These are phyloP conservation scores for Pseudomyrmex flavicornis DNA, from an alignment of 1,140 invertebrate genomes.

Conservation along the genomic window DNA sequence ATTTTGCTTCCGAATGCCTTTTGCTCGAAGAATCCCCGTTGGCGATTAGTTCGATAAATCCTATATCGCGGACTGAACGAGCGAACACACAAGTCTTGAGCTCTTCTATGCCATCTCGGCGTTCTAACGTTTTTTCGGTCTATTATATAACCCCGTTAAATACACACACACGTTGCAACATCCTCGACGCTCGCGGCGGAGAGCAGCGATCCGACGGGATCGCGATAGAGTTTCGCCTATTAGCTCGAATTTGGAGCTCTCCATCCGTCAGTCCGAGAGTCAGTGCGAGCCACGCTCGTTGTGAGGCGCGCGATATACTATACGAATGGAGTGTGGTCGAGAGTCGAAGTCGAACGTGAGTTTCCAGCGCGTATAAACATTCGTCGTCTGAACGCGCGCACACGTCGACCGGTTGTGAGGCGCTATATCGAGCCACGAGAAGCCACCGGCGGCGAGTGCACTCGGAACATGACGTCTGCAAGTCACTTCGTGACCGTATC, in stretches of 20 bases:
- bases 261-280: constrained; percentile 61
- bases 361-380: constrained; percentile 76
- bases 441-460: constrained; percentile 76
- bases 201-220: constrained; percentile 35
- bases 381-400: constrained; percentile 58
- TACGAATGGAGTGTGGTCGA: constrained; percentile 55
- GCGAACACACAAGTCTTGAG: neutral
- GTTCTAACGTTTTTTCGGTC: constrained; percentile 21
- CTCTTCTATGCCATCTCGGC: constrained; percentile 29
- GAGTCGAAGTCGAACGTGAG: constrained; percentile 62
- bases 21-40: neutral
- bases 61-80: neutral
- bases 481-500: constrained; percentile 83
- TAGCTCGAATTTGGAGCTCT: constrained; percentile 78
- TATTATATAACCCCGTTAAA: constrained; percentile 38
- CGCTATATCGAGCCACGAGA: constrained; percentile 59
- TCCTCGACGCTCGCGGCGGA: constrained; percentile 28
- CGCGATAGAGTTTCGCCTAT: constrained; percentile 62
- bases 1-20: neutral
- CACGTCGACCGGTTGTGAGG: constrained; percentile 57
- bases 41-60: constrained; percentile 7
- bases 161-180: constrained; percentile 42
- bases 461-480: constrained; percentile 79
- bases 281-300: constrained; percentile 34
- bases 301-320: constrained; percentile 37